phyloP scores from a whole-genome alignment of 2,113 vertebrate genomes.

The Falco punctatus region DNA sequence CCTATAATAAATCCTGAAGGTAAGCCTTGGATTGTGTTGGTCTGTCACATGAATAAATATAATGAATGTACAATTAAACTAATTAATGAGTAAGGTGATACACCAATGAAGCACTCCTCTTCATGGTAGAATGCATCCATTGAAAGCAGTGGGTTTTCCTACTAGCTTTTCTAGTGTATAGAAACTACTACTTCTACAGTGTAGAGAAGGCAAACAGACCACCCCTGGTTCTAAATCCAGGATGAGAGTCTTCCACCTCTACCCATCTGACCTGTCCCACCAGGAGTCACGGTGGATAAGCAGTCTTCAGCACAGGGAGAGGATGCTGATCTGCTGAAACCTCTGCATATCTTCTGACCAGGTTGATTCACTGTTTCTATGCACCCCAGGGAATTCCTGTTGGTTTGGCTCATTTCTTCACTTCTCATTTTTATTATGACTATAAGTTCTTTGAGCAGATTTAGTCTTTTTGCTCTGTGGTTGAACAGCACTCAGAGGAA shows the following conservation, averaged over 20 bases:
- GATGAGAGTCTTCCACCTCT: background rate
- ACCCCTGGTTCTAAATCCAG: background rate
- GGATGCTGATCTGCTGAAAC: background rate
- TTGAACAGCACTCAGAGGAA: background rate
- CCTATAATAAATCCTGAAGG: background rate
- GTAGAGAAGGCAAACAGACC: background rate
- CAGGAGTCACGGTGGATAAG: background rate
- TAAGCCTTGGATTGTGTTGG: background rate
- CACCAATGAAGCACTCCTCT: background rate
- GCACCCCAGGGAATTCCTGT: background rate
- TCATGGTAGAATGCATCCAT: background rate
- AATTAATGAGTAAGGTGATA: background rate
- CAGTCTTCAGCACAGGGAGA: background rate
- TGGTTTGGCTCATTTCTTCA: background rate
- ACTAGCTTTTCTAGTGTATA: background rate
- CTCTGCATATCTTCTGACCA: background rate
- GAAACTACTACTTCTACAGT: background rate
- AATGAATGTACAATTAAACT: background rate
- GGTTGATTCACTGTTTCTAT: background rate
- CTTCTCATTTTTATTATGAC: background rate
- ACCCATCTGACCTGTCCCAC: background rate
- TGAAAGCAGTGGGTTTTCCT: background rate
- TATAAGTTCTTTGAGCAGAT: background rate
- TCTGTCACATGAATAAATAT: background rate
- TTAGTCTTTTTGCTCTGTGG: background rate